phyloP scores from a whole-genome alignment of 2,797 vertebrate genomes.

The Telmatherina bonti region DNA sequence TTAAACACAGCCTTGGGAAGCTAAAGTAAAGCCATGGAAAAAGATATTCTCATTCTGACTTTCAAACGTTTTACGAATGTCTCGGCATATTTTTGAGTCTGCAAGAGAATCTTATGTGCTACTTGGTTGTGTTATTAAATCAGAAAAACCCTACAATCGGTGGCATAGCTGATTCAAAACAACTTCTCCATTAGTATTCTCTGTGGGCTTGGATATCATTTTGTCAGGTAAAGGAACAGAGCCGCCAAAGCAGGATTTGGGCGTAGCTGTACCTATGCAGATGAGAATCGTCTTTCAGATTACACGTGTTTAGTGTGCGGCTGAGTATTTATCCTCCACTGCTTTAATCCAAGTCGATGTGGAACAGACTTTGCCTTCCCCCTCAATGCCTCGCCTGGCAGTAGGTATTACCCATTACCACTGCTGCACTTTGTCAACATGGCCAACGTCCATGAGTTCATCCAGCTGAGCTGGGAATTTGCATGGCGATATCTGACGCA shows the following conservation, averaged over 20 bases:
- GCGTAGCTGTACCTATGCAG: conserved; percentile 51
- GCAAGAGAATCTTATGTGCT: neutral
- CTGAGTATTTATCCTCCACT: conserved; percentile 44
- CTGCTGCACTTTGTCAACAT: conserved; percentile 44
- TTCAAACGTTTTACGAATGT: conserved; percentile 19
- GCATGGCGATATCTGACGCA: conserved; percentile 63
- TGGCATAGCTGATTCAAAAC: neutral
- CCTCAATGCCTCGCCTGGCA: conserved; percentile 16
- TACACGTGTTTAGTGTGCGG: conserved; percentile 50
- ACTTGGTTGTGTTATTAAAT: conserved; percentile 12
- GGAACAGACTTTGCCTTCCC: conserved; percentile 31
- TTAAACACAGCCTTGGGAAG: conserved; percentile 60
- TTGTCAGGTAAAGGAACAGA: neutral
- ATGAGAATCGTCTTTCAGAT: conserved; percentile 61
- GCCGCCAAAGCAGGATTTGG: conserved; percentile 34
- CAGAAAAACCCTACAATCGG: neutral
- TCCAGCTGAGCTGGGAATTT: conserved; percentile 49
- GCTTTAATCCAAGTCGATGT: conserved; percentile 53
- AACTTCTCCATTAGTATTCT: neutral
- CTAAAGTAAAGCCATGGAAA: conserved; percentile 49
- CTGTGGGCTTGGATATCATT: neutral
- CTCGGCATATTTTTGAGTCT: neutral
- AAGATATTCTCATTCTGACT: conserved; percentile 38
- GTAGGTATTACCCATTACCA: conserved; percentile 37
- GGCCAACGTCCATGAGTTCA: conserved; percentile 24